Evolutionary conservation across 1,140 invertebrate genomes (phyloP).

Genomic region (Parasteatoda tepidariorum): DNA sequence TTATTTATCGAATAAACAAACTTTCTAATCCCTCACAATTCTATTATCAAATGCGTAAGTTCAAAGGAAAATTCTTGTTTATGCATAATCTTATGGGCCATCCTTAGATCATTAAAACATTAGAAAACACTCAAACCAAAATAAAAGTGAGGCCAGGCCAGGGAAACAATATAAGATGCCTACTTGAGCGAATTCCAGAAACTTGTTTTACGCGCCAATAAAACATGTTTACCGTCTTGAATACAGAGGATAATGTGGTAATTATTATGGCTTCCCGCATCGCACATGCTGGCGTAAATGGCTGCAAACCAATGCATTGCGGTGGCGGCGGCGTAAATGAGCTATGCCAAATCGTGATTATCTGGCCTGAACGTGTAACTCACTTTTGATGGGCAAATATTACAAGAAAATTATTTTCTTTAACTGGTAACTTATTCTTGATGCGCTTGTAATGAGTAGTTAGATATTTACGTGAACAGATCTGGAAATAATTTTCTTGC

Average conservation of each 20-base stretch:
- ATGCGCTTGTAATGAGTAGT: no score
- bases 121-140: no score
- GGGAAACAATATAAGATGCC: constrained; percentile 4
- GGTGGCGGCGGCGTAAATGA: constrained; percentile 31
- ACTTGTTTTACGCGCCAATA: constrained; percentile 48
- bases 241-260: constrained; percentile 23
- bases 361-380: constrained; percentile 15
- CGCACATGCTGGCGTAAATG: constrained; percentile 19
- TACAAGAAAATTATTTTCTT: constrained; percentile 45
- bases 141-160: constrained; percentile 1
- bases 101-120: no score
- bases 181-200: no score
- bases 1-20: no score
- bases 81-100: no score
- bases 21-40: no score
- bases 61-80: no score
- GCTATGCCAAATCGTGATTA: constrained; percentile 41
- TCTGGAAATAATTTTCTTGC: no score
- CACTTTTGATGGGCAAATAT: constrained; percentile 40
- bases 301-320: constrained; percentile 18
- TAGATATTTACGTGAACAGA: no score
- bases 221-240: constrained; percentile 46
- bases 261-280: constrained; percentile 39
- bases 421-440: no score
- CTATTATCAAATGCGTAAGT: no score